Evolutionary conservation across 2,797 vertebrate genomes (phyloP).

Genomic region (Anas capensis): DNA sequence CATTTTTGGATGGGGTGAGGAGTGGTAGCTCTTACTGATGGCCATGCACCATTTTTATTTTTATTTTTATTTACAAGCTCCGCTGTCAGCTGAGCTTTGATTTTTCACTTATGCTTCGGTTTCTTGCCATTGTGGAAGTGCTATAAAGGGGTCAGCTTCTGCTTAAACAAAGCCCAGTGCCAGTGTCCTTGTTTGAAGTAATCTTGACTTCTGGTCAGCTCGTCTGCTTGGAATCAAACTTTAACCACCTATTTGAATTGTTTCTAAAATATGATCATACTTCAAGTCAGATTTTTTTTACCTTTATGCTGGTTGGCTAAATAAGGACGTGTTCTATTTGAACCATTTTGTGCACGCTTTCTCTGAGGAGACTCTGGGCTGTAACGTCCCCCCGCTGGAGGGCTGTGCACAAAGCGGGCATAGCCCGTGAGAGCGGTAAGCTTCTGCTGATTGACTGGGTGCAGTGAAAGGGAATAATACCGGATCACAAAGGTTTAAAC

Average conservation of each 20-base stretch:
- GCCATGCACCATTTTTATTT: neutral
- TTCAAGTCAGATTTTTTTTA: neutral
- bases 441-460: neutral
- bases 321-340: neutral
- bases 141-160: neutral
- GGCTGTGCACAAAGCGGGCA: neutral
- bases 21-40: neutral
- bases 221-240: neutral
- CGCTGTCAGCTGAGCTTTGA: neutral
- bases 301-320: neutral
- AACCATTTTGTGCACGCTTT: neutral
- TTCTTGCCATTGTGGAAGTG: neutral
- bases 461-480: neutral
- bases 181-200: neutral
- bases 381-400: neutral
- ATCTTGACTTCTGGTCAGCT: neutral
- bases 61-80: neutral
- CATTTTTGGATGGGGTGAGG: neutral
- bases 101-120: neutral
- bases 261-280: neutral
- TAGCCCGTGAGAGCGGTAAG: neutral
- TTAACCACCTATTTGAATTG: neutral
- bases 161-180: neutral
- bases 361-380: neutral
- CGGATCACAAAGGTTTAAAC: rapidly evolving